Evolutionary conservation across 2,888 invertebrate genomes (phyloP), one percentile per base, ranked within the genome.

Genomic region (Nycteola revayana): DNA sequence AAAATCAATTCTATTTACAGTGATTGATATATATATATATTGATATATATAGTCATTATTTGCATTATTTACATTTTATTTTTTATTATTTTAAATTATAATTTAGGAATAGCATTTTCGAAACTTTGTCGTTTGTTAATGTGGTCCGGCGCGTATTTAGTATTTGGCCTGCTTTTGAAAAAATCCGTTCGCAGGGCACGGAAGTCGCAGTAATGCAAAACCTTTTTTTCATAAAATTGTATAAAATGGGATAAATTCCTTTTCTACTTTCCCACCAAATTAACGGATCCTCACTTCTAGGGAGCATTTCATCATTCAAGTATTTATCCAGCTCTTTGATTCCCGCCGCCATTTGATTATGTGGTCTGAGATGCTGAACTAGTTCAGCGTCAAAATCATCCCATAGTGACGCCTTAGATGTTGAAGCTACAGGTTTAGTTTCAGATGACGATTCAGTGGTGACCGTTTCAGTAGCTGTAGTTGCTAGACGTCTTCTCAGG

Each of bases 121-220:
- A 10, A 7, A 25, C 32, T 20, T 30, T 30, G 7, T 32, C 21
- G n/a, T 17, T 8, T 8, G 25, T 26, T 18, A 32, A 21, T 10
- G 8, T 3, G 7, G 22, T 33, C 23, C 29, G 8, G 7, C 17
- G 29, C 17, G 21, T 26, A 25, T 24, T 39, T 14, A 34, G 10
- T 7, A 27, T 24, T n/a, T 25, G 28, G 25, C 34, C 34, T 7
- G 34, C 39, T 31, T 39, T 39, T 1, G 39, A 41, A 28, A 40
- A 35, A 7, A 35, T 24, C 8, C 40, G 25, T 18, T 40, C 35
- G 24, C 35, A 32, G 9, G 41, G 36, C 17, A 36, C 41, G 8
- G 32, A 28, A n/a, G 29, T 29, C 8, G 29, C 29, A 1, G 11
- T 9, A 2, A 21, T 10, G 9, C 29, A 29, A 7, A 22, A 17